Evolutionary conservation across 2,797 vertebrate species (phyloP).

Genomic region (Enteromius argenteus): DNA sequence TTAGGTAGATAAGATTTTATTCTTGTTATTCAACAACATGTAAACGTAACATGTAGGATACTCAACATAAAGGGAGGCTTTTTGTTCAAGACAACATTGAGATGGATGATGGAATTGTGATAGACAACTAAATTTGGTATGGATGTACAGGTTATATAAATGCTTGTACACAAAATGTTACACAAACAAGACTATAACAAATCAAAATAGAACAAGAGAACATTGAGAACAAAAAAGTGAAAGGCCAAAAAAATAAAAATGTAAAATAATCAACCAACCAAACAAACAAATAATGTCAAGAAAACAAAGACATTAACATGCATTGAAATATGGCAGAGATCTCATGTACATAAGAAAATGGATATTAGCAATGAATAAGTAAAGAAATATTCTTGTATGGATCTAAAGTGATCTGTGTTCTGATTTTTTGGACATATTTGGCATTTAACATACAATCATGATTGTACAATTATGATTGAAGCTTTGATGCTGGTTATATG

Average conservation of each 20-base stretch:
- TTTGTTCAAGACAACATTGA: slow-evolving; percentile 58
- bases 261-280: not conserved
- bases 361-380: slow-evolving; percentile 33
- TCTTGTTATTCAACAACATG: slow-evolving; percentile 57
- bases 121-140: slow-evolving; percentile 46
- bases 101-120: slow-evolving; percentile 59
- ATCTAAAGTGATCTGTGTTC: slow-evolving; percentile 22
- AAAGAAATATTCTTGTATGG: slow-evolving; percentile 20
- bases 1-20: slow-evolving; percentile 80
- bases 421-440: slow-evolving; percentile 50
- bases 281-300: slow-evolving; percentile 52
- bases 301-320: slow-evolving; percentile 66
- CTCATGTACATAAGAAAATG: slow-evolving; percentile 20
- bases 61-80: slow-evolving; percentile 27
- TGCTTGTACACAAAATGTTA: slow-evolving; percentile 48
- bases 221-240: slow-evolving; percentile 32
- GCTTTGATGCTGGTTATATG: slow-evolving; percentile 8
- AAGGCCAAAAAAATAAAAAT: slow-evolving; percentile 29
- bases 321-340: slow-evolving; percentile 62
- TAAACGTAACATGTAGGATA: slow-evolving; percentile 40
- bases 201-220: slow-evolving; percentile 65
- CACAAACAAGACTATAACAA: slow-evolving; percentile 56
- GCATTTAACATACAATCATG: slow-evolving; percentile 38
- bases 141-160: slow-evolving; percentile 39
- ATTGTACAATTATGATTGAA: not conserved